phyloP scores from a whole-genome alignment of 2,797 vertebrate species.

The Acridotheres tristis region DNA sequence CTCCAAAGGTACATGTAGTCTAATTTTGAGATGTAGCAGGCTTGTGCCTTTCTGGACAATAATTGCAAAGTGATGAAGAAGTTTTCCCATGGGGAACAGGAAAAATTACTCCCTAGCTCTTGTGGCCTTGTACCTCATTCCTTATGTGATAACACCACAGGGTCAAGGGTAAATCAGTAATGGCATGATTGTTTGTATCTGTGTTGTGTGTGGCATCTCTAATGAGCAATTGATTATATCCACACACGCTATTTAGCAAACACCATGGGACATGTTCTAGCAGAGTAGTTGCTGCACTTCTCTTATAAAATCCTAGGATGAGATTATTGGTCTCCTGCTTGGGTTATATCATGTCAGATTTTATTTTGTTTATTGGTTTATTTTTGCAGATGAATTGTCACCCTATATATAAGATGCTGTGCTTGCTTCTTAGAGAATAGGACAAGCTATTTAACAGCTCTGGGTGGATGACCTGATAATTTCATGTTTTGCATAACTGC shows the following conservation, averaged over 20 bases:
- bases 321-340: background rate
- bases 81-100: background rate
- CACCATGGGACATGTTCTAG: background rate
- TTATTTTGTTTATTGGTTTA: background rate
- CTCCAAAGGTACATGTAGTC: background rate
- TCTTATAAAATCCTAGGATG: background rate
- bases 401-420: background rate
- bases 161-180: background rate
- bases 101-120: background rate
- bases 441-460: background rate
- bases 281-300: background rate
- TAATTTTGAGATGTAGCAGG: background rate
- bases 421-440: background rate
- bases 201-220: background rate
- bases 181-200: background rate
- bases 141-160: background rate
- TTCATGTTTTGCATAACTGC: background rate
- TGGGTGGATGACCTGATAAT: background rate
- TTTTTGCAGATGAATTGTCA: background rate
- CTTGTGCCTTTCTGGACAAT: background rate
- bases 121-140: background rate
- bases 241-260: background rate
- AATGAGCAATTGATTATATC: constrained; percentile 18
- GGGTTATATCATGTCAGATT: background rate
- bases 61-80: background rate